Percentiles rank a stretch among this genome's conserved stretches.
These are phyloP conservation scores for Geococcyx californianus DNA, from an alignment of 2,113 vertebrate species.

Conservation along the genomic window DNA sequence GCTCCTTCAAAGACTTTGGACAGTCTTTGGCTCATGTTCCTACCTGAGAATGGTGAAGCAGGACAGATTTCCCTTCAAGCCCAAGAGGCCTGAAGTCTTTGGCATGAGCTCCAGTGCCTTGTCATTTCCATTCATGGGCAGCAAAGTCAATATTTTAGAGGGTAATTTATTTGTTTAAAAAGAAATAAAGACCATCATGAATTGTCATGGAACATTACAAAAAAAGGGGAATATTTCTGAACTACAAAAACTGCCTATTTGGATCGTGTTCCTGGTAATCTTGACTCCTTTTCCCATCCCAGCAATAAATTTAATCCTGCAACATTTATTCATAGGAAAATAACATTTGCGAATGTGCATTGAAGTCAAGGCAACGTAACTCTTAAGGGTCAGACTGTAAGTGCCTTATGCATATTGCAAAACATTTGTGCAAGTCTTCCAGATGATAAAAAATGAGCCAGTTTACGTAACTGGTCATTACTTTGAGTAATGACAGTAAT, in stretches of 20 bases:
- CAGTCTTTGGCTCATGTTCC: not conserved
- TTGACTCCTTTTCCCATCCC: not conserved
- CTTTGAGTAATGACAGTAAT: not conserved
- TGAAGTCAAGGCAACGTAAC: not conserved
- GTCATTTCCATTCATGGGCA: not conserved
- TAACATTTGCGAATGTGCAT: not conserved
- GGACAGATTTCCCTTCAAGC: not conserved
- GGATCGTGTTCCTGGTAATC: not conserved
- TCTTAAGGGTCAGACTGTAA: not conserved
- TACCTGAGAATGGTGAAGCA: not conserved
- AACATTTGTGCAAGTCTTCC: not conserved
- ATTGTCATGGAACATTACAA: not conserved
- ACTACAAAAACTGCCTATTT: not conserved
- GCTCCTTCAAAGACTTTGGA: not conserved
- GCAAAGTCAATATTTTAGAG: not conserved
- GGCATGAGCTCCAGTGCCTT: not conserved
- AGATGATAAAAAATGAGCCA: constrained; percentile 4
- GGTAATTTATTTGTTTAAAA: not conserved
- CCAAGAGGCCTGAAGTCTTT: not conserved
- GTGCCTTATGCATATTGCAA: not conserved
- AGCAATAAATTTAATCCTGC: not conserved
- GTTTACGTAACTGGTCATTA: constrained; percentile 17
- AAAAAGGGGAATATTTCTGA: not conserved
- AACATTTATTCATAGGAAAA: not conserved
- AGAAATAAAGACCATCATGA: not conserved